Evolutionary conservation across 2,797 vertebrate genomes (phyloP).

Genomic region (Parotocinclus haroldoi): DNA sequence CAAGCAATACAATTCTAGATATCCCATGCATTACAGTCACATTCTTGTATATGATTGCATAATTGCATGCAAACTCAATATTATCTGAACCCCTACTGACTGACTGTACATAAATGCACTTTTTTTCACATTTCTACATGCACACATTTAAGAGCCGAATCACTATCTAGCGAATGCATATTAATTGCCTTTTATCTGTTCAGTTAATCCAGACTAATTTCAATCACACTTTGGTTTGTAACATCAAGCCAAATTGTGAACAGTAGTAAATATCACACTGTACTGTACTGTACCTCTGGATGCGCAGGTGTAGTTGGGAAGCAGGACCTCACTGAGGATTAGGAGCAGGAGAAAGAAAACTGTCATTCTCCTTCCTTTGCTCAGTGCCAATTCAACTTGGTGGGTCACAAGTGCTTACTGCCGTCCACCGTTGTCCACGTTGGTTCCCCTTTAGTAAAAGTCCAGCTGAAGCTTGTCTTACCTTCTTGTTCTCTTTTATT

Average conservation of each 20-base stretch:
- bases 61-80: no score
- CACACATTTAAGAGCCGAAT: no score
- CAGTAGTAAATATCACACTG: background rate
- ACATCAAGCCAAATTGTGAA: background rate
- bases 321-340: constrained; percentile 34
- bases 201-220: no score
- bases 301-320: constrained; percentile 28
- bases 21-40: no score
- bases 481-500: constrained; percentile 4
- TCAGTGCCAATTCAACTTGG: constrained; percentile 8
- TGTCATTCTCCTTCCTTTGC: constrained; percentile 37
- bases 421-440: constrained; percentile 8
- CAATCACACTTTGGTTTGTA: no score
- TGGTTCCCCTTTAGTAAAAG: constrained; percentile 11
- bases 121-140: no score
- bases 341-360: constrained; percentile 28
- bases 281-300: constrained; percentile 37
- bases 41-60: no score
- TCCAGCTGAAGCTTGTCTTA: constrained; percentile 11
- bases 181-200: no score
- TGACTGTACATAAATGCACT: no score
- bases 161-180: no score
- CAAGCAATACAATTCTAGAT: no score
- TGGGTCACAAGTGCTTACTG: constrained; percentile 5
- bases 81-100: no score